These are phyloP conservation scores for Nycticryphes semicollaris DNA, from an alignment of 2,113 vertebrate genomes.

Conservation along the genomic window DNA sequence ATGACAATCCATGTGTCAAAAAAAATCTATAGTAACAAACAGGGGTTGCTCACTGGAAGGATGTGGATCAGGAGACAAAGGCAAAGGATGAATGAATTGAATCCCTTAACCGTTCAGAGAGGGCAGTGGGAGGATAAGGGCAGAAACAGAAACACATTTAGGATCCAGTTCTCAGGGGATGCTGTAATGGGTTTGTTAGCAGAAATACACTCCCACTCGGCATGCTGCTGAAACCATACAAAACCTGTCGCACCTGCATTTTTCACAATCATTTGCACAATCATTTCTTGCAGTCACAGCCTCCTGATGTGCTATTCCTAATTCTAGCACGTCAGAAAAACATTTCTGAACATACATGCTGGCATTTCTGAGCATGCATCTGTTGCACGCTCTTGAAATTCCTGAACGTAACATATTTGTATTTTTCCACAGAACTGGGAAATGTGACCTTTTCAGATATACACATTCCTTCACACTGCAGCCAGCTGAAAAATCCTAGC, in stretches of 20 bases:
- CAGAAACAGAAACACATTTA: constrained; percentile 21
- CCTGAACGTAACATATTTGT: background rate
- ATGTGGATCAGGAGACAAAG: background rate
- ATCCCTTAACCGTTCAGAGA: background rate
- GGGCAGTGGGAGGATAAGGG: background rate
- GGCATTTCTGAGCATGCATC: background rate
- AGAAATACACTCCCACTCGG: background rate
- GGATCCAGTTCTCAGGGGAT: background rate
- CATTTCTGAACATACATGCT: background rate
- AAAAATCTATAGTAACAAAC: background rate
- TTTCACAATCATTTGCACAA: background rate
- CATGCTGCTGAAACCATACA: background rate
- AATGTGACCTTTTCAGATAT: background rate
- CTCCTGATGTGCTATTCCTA: background rate
- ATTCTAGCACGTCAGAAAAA: background rate
- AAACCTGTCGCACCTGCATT: background rate
- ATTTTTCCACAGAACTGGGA: background rate
- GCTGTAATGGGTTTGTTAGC: background rate
- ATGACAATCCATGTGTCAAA: background rate
- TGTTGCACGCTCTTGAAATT: background rate
- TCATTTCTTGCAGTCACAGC: background rate
- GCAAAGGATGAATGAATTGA: background rate
- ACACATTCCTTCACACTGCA: background rate
- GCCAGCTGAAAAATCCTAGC: background rate
- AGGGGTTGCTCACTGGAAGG: background rate